These are phyloP conservation scores for Andrena minutula DNA, from an alignment of 2,888 invertebrate species.

Conservation along the genomic window DNA sequence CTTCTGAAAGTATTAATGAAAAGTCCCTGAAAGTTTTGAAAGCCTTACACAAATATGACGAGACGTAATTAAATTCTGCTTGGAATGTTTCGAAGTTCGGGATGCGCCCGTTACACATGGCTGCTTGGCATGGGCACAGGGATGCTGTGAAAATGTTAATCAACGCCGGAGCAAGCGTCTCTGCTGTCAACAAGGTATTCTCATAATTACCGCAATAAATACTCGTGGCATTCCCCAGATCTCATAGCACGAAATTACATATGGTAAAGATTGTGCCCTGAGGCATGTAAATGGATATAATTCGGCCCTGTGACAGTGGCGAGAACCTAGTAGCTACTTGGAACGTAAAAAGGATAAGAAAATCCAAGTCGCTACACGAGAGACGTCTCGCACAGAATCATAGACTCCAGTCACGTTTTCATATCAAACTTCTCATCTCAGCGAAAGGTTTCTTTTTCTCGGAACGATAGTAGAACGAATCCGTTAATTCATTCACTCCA, in stretches of 20 bases:
- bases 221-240: background rate
- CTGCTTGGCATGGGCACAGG: constrained; percentile 90
- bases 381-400: background rate
- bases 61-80: constrained; percentile 41
- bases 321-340: background rate
- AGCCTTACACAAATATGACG: background rate
- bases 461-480: background rate
- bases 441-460: background rate
- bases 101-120: constrained; percentile 91
- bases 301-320: background rate
- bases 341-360: background rate
- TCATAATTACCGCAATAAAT: constrained; percentile 1
- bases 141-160: constrained; percentile 90
- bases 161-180: constrained; percentile 89
- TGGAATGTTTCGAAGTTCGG: constrained; percentile 87
- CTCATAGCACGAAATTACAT: background rate
- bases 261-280: background rate
- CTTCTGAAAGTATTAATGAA: background rate
- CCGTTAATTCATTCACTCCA: background rate
- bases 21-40: too few relatives aligned
- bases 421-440: background rate
- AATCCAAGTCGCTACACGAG: background rate
- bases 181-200: constrained; percentile 90
- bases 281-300: background rate
- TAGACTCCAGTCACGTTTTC: constrained; percentile 20